Percentiles rank a stretch among this genome's conserved stretches.
Conservation (phyloP, 2,797 vertebrate genomes). For the Acomys russatus region DNA sequence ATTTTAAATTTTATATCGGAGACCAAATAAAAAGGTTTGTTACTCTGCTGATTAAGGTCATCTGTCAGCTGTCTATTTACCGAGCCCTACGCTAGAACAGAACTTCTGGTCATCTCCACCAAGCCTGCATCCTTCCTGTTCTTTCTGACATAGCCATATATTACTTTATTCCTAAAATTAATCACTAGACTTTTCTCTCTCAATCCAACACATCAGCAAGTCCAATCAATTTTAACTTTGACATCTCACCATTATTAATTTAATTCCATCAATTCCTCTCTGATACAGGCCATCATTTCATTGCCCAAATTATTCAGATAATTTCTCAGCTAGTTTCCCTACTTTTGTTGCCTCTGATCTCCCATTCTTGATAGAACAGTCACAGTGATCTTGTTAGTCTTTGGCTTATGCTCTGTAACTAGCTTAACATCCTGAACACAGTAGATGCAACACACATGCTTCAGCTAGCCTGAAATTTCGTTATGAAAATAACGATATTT, state of each 20-base stretch:
- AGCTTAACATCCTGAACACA: not conserved
- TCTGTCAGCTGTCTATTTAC: not conserved
- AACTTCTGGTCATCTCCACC: not conserved
- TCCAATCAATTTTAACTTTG: not conserved
- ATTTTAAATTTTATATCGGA: not conserved
- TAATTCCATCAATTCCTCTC: not conserved
- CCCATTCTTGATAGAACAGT: constrained; percentile 3
- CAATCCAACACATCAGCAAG: not conserved
- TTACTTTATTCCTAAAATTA: constrained; percentile 5
- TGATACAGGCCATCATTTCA: not conserved
- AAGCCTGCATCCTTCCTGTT: not conserved
- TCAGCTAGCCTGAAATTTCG: constrained; percentile 19
- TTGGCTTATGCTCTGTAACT: not conserved
- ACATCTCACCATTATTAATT: constrained; percentile 6
- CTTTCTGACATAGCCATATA: not conserved
- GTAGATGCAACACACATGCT: constrained; percentile 15
- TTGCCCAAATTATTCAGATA: not conserved
- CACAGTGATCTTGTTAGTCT: not conserved
- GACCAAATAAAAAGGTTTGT: constrained; percentile 34
- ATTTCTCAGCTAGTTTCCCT: constrained; percentile 48
- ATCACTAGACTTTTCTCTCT: not conserved
- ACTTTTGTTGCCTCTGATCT: not conserved
- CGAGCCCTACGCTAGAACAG: not conserved
- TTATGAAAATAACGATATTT: constrained; percentile 53
- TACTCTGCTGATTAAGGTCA: not conserved